Conservation (phyloP, 2,797 vertebrate genomes). For the Hypotaenidia philippensis region DNA sequence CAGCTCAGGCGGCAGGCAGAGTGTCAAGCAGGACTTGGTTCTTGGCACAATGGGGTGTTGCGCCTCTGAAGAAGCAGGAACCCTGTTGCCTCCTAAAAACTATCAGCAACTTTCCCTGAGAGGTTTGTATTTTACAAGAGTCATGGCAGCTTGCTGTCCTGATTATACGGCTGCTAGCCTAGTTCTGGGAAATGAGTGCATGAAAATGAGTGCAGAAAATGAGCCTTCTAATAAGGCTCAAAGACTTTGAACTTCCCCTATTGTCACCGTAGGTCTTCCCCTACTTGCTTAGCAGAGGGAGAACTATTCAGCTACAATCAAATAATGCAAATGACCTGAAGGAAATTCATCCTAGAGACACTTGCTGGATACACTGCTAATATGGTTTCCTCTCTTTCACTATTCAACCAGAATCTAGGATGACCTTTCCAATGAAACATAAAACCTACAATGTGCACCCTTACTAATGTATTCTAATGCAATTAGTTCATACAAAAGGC, state of each 20-base stretch:
- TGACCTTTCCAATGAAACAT: constrained; percentile 90
- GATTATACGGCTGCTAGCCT: constrained; percentile 74
- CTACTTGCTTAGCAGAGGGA: constrained; percentile 74
- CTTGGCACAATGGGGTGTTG: neutral
- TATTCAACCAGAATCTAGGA: constrained; percentile 85
- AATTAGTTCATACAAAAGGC: constrained; percentile 94
- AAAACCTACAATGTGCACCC: constrained; percentile 89
- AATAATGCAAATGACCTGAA: constrained; percentile 81
- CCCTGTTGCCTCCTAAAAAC: constrained; percentile 19
- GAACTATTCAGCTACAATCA: constrained; percentile 78
- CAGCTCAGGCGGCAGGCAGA: neutral
- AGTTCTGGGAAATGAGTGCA: constrained; percentile 70
- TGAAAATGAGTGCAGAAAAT: constrained; percentile 72
- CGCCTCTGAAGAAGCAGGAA: neutral
- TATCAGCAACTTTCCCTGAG: constrained; percentile 41
- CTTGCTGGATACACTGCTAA: constrained; percentile 76
- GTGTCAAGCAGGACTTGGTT: neutral
- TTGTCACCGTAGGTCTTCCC: constrained; percentile 73
- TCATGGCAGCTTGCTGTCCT: constrained; percentile 51
- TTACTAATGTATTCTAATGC: constrained; percentile 93
- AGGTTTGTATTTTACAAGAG: constrained; percentile 45
- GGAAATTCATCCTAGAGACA: constrained; percentile 77
- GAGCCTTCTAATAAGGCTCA: constrained; percentile 74
- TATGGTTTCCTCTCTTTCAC: constrained; percentile 86
- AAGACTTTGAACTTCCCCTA: constrained; percentile 77